These are phyloP conservation scores for Aphis craccivora DNA, from an alignment of 1,140 invertebrate genomes.

Conservation along the genomic window DNA sequence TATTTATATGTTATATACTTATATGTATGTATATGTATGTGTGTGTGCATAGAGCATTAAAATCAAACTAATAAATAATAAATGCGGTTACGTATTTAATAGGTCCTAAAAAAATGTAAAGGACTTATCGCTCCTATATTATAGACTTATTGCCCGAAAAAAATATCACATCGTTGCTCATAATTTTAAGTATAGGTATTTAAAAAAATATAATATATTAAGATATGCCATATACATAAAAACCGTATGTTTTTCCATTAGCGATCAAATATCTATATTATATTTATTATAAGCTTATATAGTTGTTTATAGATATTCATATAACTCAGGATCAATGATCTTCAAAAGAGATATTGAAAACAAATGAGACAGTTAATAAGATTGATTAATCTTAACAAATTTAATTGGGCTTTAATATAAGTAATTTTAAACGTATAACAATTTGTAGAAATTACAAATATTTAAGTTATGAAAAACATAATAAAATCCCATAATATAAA, in stretches of 20 bases:
- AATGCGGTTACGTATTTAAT: not conserved
- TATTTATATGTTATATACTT: not conserved
- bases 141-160: not conserved
- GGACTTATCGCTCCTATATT: not conserved
- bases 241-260: not conserved
- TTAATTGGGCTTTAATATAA: not conserved
- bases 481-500: not conserved
- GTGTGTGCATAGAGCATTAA: not conserved
- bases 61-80: conserved; percentile 38
- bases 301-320: not conserved
- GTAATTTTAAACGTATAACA: not conserved
- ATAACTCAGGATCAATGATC: not conserved
- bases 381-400: not conserved
- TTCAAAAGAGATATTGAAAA: not conserved
- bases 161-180: not conserved
- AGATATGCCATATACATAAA: not conserved
- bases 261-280: not conserved
- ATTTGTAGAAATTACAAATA: not conserved
- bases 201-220: not conserved
- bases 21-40: not conserved
- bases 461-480: not conserved
- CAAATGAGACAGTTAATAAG: not conserved
- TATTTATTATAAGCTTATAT: not conserved
- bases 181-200: conserved; percentile 1
- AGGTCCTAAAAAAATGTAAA: not conserved